Evolutionary conservation across 2,888 invertebrate genomes (phyloP).

Genomic region (Eucriotettix oculatus): DNA sequence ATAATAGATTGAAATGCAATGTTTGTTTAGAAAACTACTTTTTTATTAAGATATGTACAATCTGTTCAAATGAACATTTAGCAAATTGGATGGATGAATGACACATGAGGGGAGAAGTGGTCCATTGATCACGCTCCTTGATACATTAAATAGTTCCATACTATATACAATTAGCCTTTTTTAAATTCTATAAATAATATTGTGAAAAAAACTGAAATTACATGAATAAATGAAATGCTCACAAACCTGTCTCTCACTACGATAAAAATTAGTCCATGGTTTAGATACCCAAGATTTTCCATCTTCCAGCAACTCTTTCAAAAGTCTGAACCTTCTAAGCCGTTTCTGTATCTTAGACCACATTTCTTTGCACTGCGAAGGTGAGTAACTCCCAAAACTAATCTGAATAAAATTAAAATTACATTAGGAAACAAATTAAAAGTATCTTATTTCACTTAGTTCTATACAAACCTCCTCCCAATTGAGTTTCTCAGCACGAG

Average conservation of each 20-base stretch:
- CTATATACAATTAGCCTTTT: too few species aligned
- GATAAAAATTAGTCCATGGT: constrained; percentile 28
- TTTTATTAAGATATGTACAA: too few species aligned
- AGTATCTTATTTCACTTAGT: neutral
- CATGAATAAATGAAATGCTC: too few species aligned
- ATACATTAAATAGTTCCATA: too few species aligned
- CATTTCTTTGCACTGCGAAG: constrained; percentile 30
- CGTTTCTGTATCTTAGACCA: constrained; percentile 29
- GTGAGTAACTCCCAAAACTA: constrained; percentile 28
- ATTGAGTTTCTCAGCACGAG: constrained; percentile 27
- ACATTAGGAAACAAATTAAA: neutral
- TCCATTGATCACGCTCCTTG: too few species aligned
- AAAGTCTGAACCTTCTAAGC: constrained; percentile 28
- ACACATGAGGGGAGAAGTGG: too few species aligned
- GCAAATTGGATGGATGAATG: too few species aligned
- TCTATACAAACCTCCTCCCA: constrained; percentile 26
- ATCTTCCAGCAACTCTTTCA: constrained; percentile 30
- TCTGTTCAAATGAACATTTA: too few species aligned
- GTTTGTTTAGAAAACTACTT: too few species aligned
- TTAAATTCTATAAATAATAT: too few species aligned
- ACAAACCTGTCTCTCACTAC: constrained; percentile 19
- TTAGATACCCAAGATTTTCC: constrained; percentile 28
- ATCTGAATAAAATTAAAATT: constrained; percentile 19
- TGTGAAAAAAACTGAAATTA: too few species aligned
- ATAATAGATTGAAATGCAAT: neutral